A percentile compares a stretch with the other conserved stretches of the same genome.
phyloP scores from a whole-genome alignment of 1,140 invertebrate species.

The Whitmania pigra region DNA sequence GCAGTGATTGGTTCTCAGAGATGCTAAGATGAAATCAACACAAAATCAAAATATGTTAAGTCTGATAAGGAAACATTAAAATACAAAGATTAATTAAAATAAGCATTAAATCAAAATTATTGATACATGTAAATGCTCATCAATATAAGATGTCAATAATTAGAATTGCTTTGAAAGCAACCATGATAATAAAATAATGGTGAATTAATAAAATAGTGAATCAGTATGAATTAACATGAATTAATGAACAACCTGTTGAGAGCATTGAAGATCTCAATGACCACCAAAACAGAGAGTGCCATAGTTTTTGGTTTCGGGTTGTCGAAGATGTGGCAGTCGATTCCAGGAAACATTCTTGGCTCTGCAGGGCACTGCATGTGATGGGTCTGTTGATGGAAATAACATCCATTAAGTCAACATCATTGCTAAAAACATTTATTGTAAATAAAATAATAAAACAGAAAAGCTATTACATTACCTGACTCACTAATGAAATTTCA shows the following conservation, averaged over 20 bases:
- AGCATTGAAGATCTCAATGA: slow-evolving; percentile 44
- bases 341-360: slow-evolving; percentile 35
- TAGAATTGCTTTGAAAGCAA: too few relatives aligned
- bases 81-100: background rate
- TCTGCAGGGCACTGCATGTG: slow-evolving; percentile 43
- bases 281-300: slow-evolving; percentile 43
- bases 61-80: too few relatives aligned
- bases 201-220: too few relatives aligned
- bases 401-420: background rate
- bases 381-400: slow-evolving; percentile 35
- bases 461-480: too few relatives aligned
- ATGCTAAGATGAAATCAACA: slow-evolving; percentile 2
- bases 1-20: slow-evolving; percentile 88
- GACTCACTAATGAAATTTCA: too few relatives aligned
- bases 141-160: background rate
- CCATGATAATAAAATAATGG: too few relatives aligned
- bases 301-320: slow-evolving; percentile 41
- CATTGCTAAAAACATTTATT: background rate
- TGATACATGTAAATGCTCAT: background rate
- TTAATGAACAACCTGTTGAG: slow-evolving; percentile 40
- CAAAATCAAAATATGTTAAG: background rate
- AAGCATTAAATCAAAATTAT: background rate
- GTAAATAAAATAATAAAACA: too few relatives aligned
- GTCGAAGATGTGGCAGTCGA: slow-evolving; percentile 40
- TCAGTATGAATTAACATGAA: background rate